A percentile compares a stretch with the other conserved stretches of the same genome.
phyloP scores from a whole-genome alignment of 2,113 vertebrate species.

The Hydrolagus affinis region DNA sequence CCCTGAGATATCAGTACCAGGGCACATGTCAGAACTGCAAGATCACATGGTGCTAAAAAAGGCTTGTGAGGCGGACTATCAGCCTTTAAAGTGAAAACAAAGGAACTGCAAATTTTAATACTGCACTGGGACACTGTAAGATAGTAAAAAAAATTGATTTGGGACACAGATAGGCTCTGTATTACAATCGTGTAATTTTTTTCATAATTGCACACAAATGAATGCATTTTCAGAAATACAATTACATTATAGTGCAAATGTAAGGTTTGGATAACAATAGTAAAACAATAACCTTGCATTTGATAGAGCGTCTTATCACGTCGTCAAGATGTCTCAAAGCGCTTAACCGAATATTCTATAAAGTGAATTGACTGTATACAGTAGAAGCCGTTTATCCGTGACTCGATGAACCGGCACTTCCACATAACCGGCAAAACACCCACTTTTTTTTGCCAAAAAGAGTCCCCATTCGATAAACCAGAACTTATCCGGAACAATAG shows the following conservation, averaged over 20 bases:
- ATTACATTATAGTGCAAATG: not conserved
- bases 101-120: not conserved
- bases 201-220: not conserved
- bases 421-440: no score
- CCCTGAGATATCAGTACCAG: not conserved
- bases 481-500: no score
- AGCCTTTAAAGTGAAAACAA: not conserved
- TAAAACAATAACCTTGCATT: no score
- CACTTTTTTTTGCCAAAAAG: no score
- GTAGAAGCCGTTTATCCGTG: no score
- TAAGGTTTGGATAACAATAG: not conserved
- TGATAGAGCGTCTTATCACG: no score
- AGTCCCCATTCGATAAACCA: no score
- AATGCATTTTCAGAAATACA: not conserved
- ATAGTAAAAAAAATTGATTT: not conserved
- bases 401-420: no score
- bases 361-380: no score
- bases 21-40: not conserved
- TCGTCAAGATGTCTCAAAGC: no score
- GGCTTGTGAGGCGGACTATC: not conserved
- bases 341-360: no score
- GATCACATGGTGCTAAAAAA: not conserved
- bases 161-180: not conserved
- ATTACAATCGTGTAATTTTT: not conserved
- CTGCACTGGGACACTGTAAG: not conserved